phyloP scores from a whole-genome alignment of 2,797 vertebrate species.

The Anomalospiza imberbis region DNA sequence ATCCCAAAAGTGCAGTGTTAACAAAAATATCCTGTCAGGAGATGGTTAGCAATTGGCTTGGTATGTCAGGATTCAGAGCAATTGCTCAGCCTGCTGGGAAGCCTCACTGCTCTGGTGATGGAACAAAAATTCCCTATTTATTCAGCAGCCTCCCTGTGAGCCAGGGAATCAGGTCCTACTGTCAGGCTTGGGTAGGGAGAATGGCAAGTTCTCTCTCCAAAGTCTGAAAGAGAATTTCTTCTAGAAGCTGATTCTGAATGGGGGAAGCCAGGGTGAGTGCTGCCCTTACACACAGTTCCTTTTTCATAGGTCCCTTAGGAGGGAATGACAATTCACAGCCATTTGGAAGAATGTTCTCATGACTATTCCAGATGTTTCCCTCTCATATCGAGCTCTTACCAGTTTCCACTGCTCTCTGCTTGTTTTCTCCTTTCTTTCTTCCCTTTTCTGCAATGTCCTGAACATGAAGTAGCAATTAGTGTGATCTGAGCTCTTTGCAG shows the following conservation, averaged over 20 bases:
- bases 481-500: neutral
- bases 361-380: neutral
- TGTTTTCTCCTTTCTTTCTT: neutral
- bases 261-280: neutral
- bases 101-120: conserved; percentile 33
- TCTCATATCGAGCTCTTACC: neutral
- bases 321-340: neutral
- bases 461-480: neutral
- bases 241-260: neutral
- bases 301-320: neutral
- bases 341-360: neutral
- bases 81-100: conserved; percentile 4
- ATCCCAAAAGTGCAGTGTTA: neutral
- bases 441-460: neutral
- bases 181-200: neutral
- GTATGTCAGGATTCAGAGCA: neutral
- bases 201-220: neutral
- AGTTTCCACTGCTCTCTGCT: neutral
- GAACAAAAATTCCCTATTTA: neutral
- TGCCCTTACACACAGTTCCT: neutral
- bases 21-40: neutral
- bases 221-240: neutral
- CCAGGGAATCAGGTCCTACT: neutral
- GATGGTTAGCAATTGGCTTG: neutral
- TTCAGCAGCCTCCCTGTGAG: neutral